These are phyloP conservation scores for Neelides folsomi DNA, from an alignment of 2,888 invertebrate species.

Conservation along the genomic window DNA sequence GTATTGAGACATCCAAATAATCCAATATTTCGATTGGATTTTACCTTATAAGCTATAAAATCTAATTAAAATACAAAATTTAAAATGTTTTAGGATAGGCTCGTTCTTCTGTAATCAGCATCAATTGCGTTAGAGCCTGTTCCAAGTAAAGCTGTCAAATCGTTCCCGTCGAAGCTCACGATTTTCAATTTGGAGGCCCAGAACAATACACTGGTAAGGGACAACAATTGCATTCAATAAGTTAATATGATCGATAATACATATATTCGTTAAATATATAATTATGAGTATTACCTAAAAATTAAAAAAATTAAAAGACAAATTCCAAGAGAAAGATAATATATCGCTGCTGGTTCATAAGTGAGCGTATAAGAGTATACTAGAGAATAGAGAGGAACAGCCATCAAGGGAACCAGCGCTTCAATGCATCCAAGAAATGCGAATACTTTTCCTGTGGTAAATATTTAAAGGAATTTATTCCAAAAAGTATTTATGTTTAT, in stretches of 20 bases:
- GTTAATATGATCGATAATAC: background rate
- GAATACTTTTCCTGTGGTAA: constrained; percentile 25
- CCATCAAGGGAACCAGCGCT: constrained; percentile 30
- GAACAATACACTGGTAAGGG: constrained; percentile 18
- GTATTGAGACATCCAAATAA: too few species aligned
- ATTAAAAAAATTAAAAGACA: constrained; percentile 21
- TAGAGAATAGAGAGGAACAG: constrained; percentile 30
- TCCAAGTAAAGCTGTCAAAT: constrained; percentile 21
- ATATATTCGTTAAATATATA: too few species aligned
- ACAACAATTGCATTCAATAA: background rate
- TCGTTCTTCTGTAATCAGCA: constrained; percentile 4
- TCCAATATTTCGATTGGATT: too few species aligned
- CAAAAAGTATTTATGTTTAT: background rate
- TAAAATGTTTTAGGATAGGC: constrained; percentile 6
- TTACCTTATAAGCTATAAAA: too few species aligned
- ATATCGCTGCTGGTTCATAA: constrained; percentile 25
- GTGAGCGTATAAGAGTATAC: constrained; percentile 25
- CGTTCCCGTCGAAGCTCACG: constrained; percentile 25
- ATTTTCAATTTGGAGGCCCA: constrained; percentile 23
- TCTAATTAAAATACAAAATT: background rate
- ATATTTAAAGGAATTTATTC: background rate
- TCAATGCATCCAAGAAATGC: constrained; percentile 32
- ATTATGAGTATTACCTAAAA: constrained; percentile 20
- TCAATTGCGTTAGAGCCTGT: background rate
- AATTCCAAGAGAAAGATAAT: constrained; percentile 25